Conservation (phyloP, 2,797 vertebrate genomes). For the Molossus molossus region DNA sequence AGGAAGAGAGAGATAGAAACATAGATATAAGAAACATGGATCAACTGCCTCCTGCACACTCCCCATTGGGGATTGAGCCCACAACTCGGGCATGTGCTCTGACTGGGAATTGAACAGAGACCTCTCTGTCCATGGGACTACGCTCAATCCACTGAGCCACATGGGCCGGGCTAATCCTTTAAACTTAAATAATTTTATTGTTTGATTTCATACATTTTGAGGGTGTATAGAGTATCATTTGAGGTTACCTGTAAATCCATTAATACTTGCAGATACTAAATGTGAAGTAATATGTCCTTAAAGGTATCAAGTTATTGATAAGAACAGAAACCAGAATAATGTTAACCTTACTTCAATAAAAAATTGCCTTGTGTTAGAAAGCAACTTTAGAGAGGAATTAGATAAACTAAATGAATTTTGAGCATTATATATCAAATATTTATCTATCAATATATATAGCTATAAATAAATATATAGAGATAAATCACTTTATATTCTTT, state of each 20-base stretch:
- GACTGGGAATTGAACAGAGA: too few relatives aligned
- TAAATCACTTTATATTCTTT: background rate
- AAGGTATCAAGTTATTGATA: background rate
- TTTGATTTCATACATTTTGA: background rate
- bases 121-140: too few relatives aligned
- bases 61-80: too few relatives aligned
- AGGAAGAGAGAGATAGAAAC: too few relatives aligned
- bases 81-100: too few relatives aligned
- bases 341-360: background rate
- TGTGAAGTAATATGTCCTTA: background rate
- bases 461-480: background rate
- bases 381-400: background rate
- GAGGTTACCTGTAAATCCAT: background rate
- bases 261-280: background rate
- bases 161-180: background rate
- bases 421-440: background rate
- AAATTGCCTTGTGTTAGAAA: background rate
- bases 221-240: background rate
- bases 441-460: background rate
- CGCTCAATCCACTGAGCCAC: too few relatives aligned
- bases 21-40: too few relatives aligned
- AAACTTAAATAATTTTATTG: background rate
- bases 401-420: background rate
- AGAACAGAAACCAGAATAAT: background rate
- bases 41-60: too few relatives aligned